Evolutionary conservation across 2,113 vertebrate species (phyloP).

Genomic region (Athene cunicularia): DNA sequence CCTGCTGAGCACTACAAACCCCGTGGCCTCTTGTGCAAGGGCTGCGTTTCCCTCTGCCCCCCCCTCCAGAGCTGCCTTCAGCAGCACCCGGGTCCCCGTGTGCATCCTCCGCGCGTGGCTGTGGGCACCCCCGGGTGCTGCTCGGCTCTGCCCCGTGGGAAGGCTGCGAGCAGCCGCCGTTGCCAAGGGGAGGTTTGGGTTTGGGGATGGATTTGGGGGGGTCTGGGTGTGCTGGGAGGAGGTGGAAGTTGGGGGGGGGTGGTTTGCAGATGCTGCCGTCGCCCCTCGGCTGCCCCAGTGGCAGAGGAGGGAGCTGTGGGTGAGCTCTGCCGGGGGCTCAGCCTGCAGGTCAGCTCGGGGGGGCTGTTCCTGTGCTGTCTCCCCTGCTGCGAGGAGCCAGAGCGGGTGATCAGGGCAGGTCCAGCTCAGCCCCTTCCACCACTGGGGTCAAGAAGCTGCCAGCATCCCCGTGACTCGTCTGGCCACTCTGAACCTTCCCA

Average conservation of each 20-base stretch:
- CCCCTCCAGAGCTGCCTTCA: neutral
- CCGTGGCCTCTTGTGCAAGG: neutral
- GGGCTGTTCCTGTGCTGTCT: neutral
- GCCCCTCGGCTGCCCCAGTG: rapidly evolving
- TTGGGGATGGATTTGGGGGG: neutral
- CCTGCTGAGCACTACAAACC: neutral
- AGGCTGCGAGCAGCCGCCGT: neutral
- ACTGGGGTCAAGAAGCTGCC: neutral
- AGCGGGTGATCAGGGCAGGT: neutral
- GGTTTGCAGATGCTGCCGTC: neutral
- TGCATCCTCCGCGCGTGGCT: rapidly evolving
- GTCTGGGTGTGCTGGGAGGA: neutral
- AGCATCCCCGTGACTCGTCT: neutral
- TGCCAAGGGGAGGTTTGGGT: rapidly evolving
- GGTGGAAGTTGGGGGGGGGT: neutral
- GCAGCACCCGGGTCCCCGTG: neutral
- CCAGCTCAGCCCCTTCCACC: neutral
- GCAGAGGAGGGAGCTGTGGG: neutral
- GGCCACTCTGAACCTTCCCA: neutral
- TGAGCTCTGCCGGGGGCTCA: neutral
- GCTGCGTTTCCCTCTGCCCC: neutral
- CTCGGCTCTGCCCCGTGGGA: rapidly evolving
- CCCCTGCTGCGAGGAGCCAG: neutral
- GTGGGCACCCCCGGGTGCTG: neutral
- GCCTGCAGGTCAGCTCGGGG: neutral